phyloP scores from a whole-genome alignment of 2,113 vertebrate species.

The Thunnus thynnus region DNA sequence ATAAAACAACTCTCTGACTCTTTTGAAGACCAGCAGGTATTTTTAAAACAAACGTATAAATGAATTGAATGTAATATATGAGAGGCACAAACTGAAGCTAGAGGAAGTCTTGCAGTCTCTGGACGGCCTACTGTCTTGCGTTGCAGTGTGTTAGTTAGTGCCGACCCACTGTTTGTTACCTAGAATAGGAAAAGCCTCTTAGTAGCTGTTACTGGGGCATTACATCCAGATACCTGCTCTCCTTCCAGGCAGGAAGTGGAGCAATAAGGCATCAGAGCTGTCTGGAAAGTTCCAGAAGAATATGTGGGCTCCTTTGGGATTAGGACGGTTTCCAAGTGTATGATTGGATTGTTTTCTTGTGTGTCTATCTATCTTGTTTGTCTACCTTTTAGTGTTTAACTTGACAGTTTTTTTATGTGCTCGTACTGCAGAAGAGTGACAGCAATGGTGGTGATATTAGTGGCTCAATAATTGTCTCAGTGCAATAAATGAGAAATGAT shows the following conservation, averaged over 20 bases:
- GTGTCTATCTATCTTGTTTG: neutral
- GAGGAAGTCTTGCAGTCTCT: neutral
- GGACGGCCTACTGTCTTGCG: constrained; percentile 39
- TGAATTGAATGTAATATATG: neutral
- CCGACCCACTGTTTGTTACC: constrained; percentile 55
- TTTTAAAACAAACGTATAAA: neutral
- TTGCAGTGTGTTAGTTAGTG: constrained; percentile 21
- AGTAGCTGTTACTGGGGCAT: constrained; percentile 63
- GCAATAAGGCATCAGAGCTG: constrained; percentile 35
- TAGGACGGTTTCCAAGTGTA: neutral
- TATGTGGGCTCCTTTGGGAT: neutral
- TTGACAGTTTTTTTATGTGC: neutral
- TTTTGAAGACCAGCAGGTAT: neutral
- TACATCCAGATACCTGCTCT: constrained; percentile 62
- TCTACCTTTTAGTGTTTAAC: neutral
- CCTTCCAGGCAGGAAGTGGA: constrained; percentile 54
- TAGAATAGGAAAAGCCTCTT: constrained; percentile 81
- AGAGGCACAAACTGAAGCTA: neutral
- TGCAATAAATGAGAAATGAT: constrained; percentile 34
- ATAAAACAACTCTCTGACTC: neutral
- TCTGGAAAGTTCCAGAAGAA: constrained; percentile 35
- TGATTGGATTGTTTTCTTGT: neutral
- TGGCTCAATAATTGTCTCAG: constrained; percentile 6
- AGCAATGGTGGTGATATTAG: neutral
- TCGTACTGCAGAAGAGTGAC: neutral